Conservation (phyloP, 2,113 vertebrate species). For the Serilophus lunatus region DNA sequence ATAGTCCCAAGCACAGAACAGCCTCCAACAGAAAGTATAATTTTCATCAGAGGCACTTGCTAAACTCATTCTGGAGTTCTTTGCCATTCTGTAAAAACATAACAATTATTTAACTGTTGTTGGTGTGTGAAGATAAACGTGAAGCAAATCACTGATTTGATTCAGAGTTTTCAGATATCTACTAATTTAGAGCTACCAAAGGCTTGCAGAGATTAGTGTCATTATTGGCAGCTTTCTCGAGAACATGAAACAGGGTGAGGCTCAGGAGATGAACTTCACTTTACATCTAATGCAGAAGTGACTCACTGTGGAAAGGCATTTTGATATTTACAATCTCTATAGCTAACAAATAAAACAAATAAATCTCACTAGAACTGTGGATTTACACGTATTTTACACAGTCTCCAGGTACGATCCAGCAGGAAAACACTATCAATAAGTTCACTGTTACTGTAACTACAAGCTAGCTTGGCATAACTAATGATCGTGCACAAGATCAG, state of each 20-base stretch:
- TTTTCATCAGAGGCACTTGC: conserved; percentile 93
- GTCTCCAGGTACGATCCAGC: background rate
- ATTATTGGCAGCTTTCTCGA: background rate
- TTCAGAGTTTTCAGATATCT: background rate
- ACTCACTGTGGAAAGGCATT: background rate
- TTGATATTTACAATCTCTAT: background rate
- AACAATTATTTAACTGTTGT: background rate
- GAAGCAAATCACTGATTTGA: background rate
- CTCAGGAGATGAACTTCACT: background rate
- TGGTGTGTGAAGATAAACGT: background rate
- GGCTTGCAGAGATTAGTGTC: background rate
- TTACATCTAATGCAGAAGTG: background rate
- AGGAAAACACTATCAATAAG: background rate
- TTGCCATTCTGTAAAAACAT: conserved; percentile 86
- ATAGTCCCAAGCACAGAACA: conserved; percentile 98
- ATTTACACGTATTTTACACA: background rate
- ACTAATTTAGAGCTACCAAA: background rate
- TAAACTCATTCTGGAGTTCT: conserved; percentile 93
- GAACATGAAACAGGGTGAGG: background rate
- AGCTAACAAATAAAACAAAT: background rate
- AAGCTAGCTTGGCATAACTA: background rate
- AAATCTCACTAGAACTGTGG: background rate
- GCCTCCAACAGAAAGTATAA: conserved; percentile 95
- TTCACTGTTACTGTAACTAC: background rate
- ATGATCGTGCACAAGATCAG: background rate